Evolutionary conservation across 30 jellyfish, hydroid and myxozoan genomes (phyloP).

Genomic region (Nemopilema nomurai): DNA sequence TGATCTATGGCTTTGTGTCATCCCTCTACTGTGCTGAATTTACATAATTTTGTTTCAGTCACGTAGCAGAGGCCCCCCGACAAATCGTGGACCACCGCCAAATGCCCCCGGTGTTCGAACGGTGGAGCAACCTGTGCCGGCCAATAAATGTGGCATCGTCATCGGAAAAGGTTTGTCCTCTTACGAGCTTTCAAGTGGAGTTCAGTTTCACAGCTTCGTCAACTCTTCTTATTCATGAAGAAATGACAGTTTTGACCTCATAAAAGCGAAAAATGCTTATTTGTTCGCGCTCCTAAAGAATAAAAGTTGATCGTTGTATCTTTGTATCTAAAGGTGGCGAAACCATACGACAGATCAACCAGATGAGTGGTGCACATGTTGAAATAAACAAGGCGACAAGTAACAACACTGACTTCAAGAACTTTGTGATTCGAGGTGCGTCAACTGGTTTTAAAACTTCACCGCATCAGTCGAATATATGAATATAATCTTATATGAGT

Average conservation of each 20-base stretch:
- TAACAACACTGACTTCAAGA: slow-evolving; percentile 75
- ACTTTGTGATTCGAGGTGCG: slow-evolving; percentile 87
- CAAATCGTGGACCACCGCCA: slow-evolving; percentile 75
- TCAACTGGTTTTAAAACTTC: too few species aligned
- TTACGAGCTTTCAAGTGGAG: background rate
- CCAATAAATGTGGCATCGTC: slow-evolving; percentile 96
- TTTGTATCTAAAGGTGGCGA: slow-evolving; percentile 83
- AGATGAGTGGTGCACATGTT: slow-evolving; percentile 90
- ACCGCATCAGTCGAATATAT: too few species aligned
- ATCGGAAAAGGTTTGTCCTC: slow-evolving; percentile 93
- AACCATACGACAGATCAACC: slow-evolving; percentile 75
- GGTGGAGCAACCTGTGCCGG: slow-evolving; percentile 82
- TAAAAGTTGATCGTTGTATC: too few species aligned
- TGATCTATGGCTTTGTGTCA: too few species aligned
- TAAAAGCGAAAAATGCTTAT: too few species aligned
- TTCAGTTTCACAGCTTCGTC: too few species aligned
- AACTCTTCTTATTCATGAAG: too few species aligned
- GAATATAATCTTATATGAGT: too few species aligned
- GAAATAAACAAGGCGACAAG: slow-evolving; percentile 88
- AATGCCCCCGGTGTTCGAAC: slow-evolving; percentile 78
- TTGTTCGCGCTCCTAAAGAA: too few species aligned
- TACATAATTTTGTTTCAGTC: slow-evolving; percentile 48
- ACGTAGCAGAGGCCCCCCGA: slow-evolving; percentile 59
- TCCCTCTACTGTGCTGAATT: too few species aligned
- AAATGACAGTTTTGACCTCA: too few species aligned